Percentiles rank a stretch among this genome's conserved stretches.
Conservation (phyloP, 2,888 invertebrate genomes). For the Hyalella azteca region DNA sequence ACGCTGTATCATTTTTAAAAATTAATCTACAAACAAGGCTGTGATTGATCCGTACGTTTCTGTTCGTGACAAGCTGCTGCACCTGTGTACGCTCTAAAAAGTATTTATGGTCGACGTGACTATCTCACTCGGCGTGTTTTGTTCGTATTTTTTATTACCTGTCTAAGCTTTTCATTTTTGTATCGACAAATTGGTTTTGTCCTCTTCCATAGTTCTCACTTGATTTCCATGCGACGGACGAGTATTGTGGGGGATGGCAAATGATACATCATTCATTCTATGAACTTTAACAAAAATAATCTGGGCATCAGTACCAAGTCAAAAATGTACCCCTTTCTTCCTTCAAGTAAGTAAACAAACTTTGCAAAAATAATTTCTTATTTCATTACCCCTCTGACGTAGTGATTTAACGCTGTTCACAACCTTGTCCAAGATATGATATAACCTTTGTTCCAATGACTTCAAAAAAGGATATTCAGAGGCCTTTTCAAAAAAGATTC, state of each 20-base stretch:
- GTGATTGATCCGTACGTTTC: conserved; percentile 1
- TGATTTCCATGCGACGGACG: conserved; percentile 18
- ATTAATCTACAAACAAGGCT: conserved; percentile 22
- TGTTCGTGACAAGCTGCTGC: conserved; percentile 7
- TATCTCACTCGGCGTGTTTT: no score
- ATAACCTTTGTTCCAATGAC: no score
- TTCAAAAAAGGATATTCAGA: no score
- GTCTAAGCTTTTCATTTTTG: background rate
- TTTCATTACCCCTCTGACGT: background rate
- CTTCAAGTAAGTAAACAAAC: conserved; percentile 4
- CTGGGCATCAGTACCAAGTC: conserved; percentile 30
- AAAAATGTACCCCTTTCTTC: conserved; percentile 31
- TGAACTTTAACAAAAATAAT: conserved; percentile 16
- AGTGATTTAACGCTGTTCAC: no score
- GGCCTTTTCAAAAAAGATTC: no score
- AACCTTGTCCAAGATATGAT: no score
- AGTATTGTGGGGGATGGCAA: conserved; percentile 36
- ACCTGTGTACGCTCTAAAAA: no score
- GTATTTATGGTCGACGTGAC: no score
- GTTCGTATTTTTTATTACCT: conserved; percentile 10
- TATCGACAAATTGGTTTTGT: background rate
- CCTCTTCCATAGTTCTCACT: conserved; percentile 20
- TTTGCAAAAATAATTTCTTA: background rate
- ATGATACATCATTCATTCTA: background rate
- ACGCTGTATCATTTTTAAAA: background rate